Base-by-base conservation (phyloP, 2,888 invertebrate genomes). In the Cerastoderma edule region DNA sequence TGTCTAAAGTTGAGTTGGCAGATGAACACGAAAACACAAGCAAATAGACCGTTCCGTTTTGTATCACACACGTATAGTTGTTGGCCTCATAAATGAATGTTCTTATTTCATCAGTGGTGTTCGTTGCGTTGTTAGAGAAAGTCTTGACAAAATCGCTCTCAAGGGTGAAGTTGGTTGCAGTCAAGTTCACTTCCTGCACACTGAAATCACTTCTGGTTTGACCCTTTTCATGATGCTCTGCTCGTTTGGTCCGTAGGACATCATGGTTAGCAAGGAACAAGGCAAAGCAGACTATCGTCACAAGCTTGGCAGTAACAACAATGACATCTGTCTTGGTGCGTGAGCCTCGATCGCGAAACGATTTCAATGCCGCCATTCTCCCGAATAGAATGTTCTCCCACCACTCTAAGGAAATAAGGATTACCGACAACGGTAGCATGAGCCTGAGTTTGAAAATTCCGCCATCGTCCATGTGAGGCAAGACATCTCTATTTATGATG, bases 391-490 rank as follows among this genome's bases (percentile, higher is more conserved):
- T 99, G 93, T 99, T 99, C 93, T 99, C 99, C 99, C 99, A 99
- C 98, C 98, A 99, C 28, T 97, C 97, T 39, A 97, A 94, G 0
- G 98, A 99, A 76, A 97, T 96, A 88, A 97, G 95, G 68, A 97
- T 93, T 30, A 67, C 32, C 0, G 71, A 60, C 13, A 71, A 16
- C 16, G 71, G 54, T 22, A 39, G 39, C 60, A 60, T 39, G 27
- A 60, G 16, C 39, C 33, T 35, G 3, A 60, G 39, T 24, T 60
- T 60, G 22, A 60, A 24, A 39, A 60, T 60, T 39, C 60, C 60
- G 2, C 27, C 27, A 60, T 60, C 60, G 39, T 39, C 39, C 24
- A 39, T 60, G 24, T 60, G n/a, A n/a, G n/a, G 35, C 8, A 60
- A 39, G 24, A 60, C 33, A 27, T 60, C 60, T 39, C 39, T 60